Evolutionary conservation across 1,140 invertebrate genomes (phyloP), one percentile per base, ranked within the genome.

Genomic region (Dryas iulia): DNA sequence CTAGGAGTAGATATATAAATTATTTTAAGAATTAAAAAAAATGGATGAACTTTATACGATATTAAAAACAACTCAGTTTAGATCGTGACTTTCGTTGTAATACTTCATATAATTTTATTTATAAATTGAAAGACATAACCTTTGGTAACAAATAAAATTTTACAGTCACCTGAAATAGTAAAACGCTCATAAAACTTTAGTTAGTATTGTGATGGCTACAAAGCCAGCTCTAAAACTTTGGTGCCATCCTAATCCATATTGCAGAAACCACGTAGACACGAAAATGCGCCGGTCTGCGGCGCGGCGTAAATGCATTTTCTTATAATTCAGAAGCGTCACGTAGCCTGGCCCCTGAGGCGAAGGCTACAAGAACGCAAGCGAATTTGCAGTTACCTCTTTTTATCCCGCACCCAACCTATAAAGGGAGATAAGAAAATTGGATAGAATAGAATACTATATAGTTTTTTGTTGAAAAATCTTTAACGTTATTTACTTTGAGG

Each of bases 271-370:
- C 78, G 79, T 80, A 82, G 73, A 84, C 83, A 87, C 79, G 83
- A 86, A 88, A 82, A 82, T 76, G 82, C 81, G 75, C 72, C 73
- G 78, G 79, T 82, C 77, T 82, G 77, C 69, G 78, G 84, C 73
- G 74, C 66, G 77, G 65, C 73, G 83, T 86, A 90, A 90, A 89
- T 90, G 87, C 86, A 88, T 89, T 90, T 89, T 89, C 86, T 89
- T 90, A 88, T 90, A 90, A 88, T 87, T 86, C 85, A 87, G 81
- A 72, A 78, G 72, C 83, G 85, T 88, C 88, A 90, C 86, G 86
- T 90, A 85, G 71, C 76, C 72, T 72, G 76, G 72, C 81, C 83
- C 84, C 74, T 62, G 72, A 75, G 84, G 79, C 77, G 76, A 79
- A 78, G 75, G 72, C 77, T 64, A 77, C 73, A 77, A 83, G 81